Conservation (phyloP, 1,140 invertebrate species). For the Drosophila busckii region DNA sequence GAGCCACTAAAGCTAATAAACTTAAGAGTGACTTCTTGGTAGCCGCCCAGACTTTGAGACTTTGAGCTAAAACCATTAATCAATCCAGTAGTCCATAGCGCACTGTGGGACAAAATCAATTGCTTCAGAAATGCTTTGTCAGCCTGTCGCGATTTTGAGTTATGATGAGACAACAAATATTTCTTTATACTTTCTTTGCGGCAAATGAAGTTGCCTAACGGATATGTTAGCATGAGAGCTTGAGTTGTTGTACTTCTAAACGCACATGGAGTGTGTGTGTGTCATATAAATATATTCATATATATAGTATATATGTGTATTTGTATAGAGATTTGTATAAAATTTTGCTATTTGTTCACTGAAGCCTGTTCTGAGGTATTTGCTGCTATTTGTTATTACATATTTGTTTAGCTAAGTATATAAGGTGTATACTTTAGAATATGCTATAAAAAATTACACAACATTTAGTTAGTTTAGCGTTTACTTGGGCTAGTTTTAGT, state of each 20-base stretch:
- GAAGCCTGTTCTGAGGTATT: slow-evolving; percentile 62
- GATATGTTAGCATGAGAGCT: slow-evolving; percentile 22
- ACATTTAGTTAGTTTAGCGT: slow-evolving; percentile 54
- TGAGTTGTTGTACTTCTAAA: slow-evolving; percentile 18
- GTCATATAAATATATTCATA: slow-evolving; percentile 24
- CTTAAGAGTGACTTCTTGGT: slow-evolving; percentile 25
- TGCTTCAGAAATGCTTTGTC: slow-evolving; percentile 51
- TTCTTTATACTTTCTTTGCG: too few relatives aligned
- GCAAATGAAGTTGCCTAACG: slow-evolving; percentile 35
- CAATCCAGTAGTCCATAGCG: too few relatives aligned
- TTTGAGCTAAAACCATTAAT: too few relatives aligned
- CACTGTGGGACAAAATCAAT: slow-evolving; percentile 58
- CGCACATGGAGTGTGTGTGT: slow-evolving; percentile 6
- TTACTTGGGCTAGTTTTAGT: slow-evolving; percentile 56
- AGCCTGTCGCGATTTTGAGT: slow-evolving; percentile 46
- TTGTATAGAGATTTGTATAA: slow-evolving; percentile 31
- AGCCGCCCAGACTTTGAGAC: too few relatives aligned
- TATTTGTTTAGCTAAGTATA: neutral
- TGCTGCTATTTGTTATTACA: slow-evolving; percentile 20
- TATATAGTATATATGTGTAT: slow-evolving; percentile 16
- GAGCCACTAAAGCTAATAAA: too few relatives aligned
- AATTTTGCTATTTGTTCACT: slow-evolving; percentile 51
- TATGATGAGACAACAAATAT: slow-evolving; percentile 61
- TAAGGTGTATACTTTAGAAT: slow-evolving; percentile 23
- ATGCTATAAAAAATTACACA: slow-evolving; percentile 71